Conservation (phyloP, 1,140 invertebrate genomes). For the Drosophila subpulchrella region DNA sequence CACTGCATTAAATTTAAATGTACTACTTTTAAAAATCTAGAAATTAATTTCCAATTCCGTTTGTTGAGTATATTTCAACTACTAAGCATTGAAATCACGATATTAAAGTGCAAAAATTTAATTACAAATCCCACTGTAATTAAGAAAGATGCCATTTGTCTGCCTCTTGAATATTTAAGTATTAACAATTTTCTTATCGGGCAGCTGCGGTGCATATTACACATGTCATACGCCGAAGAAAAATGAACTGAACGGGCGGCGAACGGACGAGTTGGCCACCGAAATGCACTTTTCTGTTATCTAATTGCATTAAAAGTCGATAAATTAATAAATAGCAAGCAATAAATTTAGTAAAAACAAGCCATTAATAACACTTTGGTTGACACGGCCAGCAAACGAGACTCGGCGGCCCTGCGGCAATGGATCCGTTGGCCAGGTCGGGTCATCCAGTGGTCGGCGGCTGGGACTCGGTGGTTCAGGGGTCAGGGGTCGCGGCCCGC, state of each 20-base stretch:
- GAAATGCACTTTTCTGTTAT: slow-evolving; percentile 79
- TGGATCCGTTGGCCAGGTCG: slow-evolving; percentile 49
- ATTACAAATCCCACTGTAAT: neutral
- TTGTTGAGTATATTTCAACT: neutral
- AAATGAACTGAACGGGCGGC: slow-evolving; percentile 48
- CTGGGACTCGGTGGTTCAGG: slow-evolving; percentile 3
- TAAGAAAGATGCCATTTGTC: slow-evolving; percentile 3
- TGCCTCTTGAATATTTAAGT: slow-evolving; percentile 5
- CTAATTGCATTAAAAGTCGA: slow-evolving; percentile 81
- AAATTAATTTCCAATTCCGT: too few relatives aligned
- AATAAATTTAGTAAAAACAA: slow-evolving; percentile 83
- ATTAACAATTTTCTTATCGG: slow-evolving; percentile 56
- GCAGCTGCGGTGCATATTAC: slow-evolving; percentile 56
- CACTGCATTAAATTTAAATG: too few relatives aligned
- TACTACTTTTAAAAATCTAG: too few relatives aligned
- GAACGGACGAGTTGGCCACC: slow-evolving; percentile 30
- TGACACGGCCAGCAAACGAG: slow-evolving; percentile 56
- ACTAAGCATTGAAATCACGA: too few relatives aligned
- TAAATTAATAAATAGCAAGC: slow-evolving; percentile 82
- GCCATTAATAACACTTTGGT: slow-evolving; percentile 82
- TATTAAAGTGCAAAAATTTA: neutral
- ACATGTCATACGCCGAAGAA: slow-evolving; percentile 66
- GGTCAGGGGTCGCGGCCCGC: slow-evolving; percentile 45
- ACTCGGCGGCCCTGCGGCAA: slow-evolving; percentile 27
- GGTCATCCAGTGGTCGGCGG: slow-evolving; percentile 39